phyloP scores from a whole-genome alignment of 2,113 vertebrate genomes.

The Percina caprodes region DNA sequence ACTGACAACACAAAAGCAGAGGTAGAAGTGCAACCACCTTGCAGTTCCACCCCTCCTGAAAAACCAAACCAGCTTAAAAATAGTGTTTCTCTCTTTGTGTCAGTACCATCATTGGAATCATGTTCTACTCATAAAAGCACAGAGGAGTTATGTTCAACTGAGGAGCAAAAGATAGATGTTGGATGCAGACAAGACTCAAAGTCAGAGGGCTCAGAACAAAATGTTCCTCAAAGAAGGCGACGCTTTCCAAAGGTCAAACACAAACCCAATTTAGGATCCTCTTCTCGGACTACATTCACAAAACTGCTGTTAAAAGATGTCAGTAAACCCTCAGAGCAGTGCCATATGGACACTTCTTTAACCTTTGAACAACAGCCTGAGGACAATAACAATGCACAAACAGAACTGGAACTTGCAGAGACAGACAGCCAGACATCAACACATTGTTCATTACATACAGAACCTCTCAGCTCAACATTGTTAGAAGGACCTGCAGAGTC shows the following conservation, averaged over 20 bases:
- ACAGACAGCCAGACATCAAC: background rate
- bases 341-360: background rate
- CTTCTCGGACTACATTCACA: slow-evolving; percentile 9
- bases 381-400: background rate
- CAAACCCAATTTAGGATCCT: slow-evolving; percentile 56
- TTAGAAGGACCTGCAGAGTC: background rate
- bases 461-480: background rate
- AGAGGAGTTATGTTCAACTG: slow-evolving; percentile 3
- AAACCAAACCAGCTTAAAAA: background rate
- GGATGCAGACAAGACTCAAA: background rate
- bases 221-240: slow-evolving; percentile 37
- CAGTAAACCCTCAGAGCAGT: background rate
- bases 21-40: slow-evolving; percentile 7
- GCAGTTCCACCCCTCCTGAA: background rate
- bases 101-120: background rate
- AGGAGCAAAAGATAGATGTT: background rate
- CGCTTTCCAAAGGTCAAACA: slow-evolving; percentile 58
- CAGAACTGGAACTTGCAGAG: background rate
- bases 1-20: background rate
- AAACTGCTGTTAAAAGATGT: slow-evolving; percentile 4
- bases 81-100: background rate
- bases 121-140: slow-evolving; percentile 7
- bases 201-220: slow-evolving; percentile 22
- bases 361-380: slow-evolving; percentile 9
- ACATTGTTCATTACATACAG: background rate